A percentile compares a stretch with the other conserved stretches of the same genome.
These are phyloP conservation scores for Cacoxenus indagator DNA, from an alignment of 2,888 invertebrate genomes.

Conservation along the genomic window DNA sequence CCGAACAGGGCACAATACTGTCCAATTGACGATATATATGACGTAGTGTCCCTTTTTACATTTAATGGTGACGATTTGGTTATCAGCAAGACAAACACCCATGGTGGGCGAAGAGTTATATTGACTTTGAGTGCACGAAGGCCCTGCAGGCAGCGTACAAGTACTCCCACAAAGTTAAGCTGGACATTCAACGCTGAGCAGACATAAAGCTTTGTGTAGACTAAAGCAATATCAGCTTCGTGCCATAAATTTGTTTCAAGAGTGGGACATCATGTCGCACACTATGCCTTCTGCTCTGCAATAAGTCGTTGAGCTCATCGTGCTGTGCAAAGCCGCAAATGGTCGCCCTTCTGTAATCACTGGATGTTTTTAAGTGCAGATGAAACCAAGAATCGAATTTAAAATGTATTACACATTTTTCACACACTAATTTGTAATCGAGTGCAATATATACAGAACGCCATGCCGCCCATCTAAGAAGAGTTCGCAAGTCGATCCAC, in stretches of 20 bases:
- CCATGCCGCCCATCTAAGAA: background rate
- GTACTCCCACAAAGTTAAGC: too few species aligned
- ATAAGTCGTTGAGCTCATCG: slow-evolving; percentile 57
- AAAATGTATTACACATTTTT: slow-evolving; percentile 58
- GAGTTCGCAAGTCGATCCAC: background rate
- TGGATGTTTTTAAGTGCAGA: slow-evolving; percentile 41
- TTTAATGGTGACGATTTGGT: too few species aligned
- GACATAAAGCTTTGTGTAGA: too few species aligned
- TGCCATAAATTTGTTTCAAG: slow-evolving; percentile 62
- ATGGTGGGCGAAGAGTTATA: too few species aligned
- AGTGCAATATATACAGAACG: background rate
- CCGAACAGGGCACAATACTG: too few species aligned
- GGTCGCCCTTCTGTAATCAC: slow-evolving; percentile 54
- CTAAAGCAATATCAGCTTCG: slow-evolving; percentile 51
- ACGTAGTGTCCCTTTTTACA: too few species aligned
- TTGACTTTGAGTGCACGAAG: too few species aligned
- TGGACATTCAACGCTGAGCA: too few species aligned
- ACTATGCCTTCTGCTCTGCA: slow-evolving; percentile 36
- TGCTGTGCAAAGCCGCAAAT: slow-evolving; percentile 62
- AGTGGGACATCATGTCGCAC: slow-evolving; percentile 55
- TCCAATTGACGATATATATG: too few species aligned
- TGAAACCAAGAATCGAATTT: slow-evolving; percentile 60
- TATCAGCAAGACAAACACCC: too few species aligned
- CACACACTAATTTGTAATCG: slow-evolving; percentile 9
- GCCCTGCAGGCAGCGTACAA: too few species aligned